Conservation (phyloP, 2,888 invertebrate species). For the Panopea generosa region DNA sequence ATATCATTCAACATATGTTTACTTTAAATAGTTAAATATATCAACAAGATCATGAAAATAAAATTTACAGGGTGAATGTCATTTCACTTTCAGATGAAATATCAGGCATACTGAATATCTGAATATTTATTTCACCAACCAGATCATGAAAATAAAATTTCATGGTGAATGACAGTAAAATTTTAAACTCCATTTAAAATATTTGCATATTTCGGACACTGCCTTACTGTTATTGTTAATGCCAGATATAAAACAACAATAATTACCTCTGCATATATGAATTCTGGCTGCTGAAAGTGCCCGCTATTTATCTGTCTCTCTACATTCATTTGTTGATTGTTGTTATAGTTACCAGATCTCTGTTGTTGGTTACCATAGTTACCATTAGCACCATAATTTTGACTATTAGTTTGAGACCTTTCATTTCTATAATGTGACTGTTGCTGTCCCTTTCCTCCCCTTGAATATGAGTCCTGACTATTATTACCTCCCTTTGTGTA, state of each 20-base stretch:
- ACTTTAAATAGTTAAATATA: too few relatives aligned
- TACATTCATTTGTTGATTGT: conserved; percentile 13
- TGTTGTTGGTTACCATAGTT: conserved; percentile 35
- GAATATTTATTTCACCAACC: too few relatives aligned
- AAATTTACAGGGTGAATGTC: too few relatives aligned
- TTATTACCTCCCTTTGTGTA: conserved; percentile 12
- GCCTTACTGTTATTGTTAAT: too few relatives aligned
- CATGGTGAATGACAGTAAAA: too few relatives aligned
- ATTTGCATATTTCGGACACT: too few relatives aligned
- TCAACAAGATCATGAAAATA: too few relatives aligned
- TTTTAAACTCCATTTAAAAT: too few relatives aligned
- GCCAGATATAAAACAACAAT: background rate
- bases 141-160: too few relatives aligned
- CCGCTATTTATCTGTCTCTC: conserved; percentile 8
- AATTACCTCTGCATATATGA: conserved; percentile 44
- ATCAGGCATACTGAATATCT: too few relatives aligned
- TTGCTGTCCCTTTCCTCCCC: conserved; percentile 21
- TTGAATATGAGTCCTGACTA: conserved; percentile 26
- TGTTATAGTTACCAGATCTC: conserved; percentile 25
- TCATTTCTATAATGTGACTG: conserved; percentile 23
- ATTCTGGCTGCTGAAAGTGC: conserved; percentile 45
- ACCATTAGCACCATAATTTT: conserved; percentile 22
- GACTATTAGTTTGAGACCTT: conserved; percentile 19
- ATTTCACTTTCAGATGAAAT: too few relatives aligned
- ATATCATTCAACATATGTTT: too few relatives aligned